phyloP scores from a whole-genome alignment of 2,113 vertebrate species.

The human region GRCh38 chr1:143585001-143585500 shows the following conservation, averaged over 20 bases:
- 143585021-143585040: neutral
- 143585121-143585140: fast-evolving
- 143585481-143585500: too few species aligned
- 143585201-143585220: fast-evolving
- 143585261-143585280: neutral
- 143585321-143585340: neutral
- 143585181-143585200: neutral
- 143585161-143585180: neutral
- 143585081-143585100: neutral
- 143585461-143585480: too few species aligned
- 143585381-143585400: neutral
- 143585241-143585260: too few species aligned
- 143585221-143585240: neutral
- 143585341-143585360: neutral
- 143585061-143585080: fast-evolving
- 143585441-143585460: too few species aligned
- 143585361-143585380: neutral
- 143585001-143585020: neutral
- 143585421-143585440: too few species aligned
- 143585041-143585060: neutral
- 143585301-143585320: neutral
- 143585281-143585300: neutral
- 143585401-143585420: neutral
- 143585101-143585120: fast-evolving
- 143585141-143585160: fast-evolving